Conservation (phyloP, 2,797 vertebrate species). For the Cyclura pinguis region DNA sequence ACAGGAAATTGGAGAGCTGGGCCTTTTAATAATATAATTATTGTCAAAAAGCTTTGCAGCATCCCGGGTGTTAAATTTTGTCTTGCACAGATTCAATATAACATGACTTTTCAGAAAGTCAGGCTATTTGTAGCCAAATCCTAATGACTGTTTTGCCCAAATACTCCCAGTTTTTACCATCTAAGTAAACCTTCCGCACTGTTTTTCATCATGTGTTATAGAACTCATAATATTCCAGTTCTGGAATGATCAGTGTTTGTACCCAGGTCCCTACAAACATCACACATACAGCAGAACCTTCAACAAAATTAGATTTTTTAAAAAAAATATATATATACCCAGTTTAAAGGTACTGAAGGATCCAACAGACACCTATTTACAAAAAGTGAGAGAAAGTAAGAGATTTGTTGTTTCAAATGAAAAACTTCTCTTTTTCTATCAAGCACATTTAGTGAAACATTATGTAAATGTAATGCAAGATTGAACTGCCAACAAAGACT, state of each 20-base stretch:
- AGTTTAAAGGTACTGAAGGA: background rate
- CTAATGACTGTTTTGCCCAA: background rate
- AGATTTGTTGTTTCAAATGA: slow-evolving; percentile 10
- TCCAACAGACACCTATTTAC: background rate
- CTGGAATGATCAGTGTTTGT: background rate
- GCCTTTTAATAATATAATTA: slow-evolving; percentile 40
- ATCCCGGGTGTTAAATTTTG: slow-evolving; percentile 4
- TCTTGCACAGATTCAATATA: background rate
- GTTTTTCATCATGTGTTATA: background rate
- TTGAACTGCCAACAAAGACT: slow-evolving; percentile 5
- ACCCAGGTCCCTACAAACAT: background rate
- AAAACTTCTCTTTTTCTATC: slow-evolving; percentile 11
- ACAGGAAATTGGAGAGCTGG: slow-evolving; percentile 37
- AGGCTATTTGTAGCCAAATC: slow-evolving; percentile 21
- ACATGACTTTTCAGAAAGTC: background rate
- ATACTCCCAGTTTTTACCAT: background rate
- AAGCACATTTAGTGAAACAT: slow-evolving; percentile 18
- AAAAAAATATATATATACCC: background rate
- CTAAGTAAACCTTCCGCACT: background rate
- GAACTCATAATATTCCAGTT: background rate
- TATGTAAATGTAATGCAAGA: slow-evolving; percentile 38
- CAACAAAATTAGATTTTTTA: background rate
- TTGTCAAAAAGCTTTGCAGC: background rate
- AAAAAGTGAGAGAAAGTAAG: background rate
- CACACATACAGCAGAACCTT: background rate